Base-by-base conservation (phyloP, 2,888 invertebrate species). In the Hypselothyrea guttata region DNA sequence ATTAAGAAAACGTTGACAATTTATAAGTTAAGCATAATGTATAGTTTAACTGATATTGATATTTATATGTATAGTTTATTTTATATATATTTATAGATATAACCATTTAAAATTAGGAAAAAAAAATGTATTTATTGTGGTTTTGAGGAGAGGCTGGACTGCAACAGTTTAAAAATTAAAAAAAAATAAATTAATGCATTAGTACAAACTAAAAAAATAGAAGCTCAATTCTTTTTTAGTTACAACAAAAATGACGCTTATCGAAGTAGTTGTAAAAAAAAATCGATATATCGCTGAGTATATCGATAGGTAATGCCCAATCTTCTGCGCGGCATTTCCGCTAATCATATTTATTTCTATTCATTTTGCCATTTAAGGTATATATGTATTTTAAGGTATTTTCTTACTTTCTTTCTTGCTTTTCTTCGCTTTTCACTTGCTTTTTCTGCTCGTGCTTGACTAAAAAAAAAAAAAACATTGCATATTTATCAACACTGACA, bases 131-230 rank as follows among this genome's bases (percentile, higher is more conserved):
- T 22, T 2, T 22, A 22, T 2, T 22, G 2, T 22, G 22, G 2
- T 22, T 22, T 5, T 22, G 22, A 4, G 22, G 22, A 22, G 22
- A 22, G 22, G 22, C 3, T 34, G 8, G 48, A 49, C 48, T 49
- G 52, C 71, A 66, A 58, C 66, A 66, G 54, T 48, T 38, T 33
- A 34, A 48, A 62, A 60, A 78, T 81, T 79, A 78, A 81, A 40
- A 34, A 48, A 62, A 60, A 78, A 78, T 79, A 78, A 81, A 79
- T 81, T 78, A 79, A 73, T 81, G 64, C 51, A 75, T 79, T 79
- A 75, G 75, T 77, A 77, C 54, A 72, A 79, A 79, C 67, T 77
- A 79, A 75, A 2, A 4, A 22, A 22, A 22, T 22, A 62, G 72
- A 62, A 53, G 61, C 73, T 77, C 77, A 75, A 37, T 44, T 41